Base-by-base conservation (phyloP, 2,113 vertebrate genomes). In the Psophia crepitans region DNA sequence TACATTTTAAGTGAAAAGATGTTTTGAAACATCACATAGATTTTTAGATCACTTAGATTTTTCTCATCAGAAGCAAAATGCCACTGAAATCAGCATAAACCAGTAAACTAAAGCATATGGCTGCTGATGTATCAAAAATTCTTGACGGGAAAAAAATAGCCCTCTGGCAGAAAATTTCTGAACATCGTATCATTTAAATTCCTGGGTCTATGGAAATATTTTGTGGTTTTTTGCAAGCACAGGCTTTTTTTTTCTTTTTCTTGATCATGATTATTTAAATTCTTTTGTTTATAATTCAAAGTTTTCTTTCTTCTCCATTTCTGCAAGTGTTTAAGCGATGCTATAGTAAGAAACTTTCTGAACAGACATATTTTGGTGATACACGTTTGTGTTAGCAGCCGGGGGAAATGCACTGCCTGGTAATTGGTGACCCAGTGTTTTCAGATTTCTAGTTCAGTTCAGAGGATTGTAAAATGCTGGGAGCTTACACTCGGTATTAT, bases 11-110 rank as follows among this genome's bases (percentile, higher is more conserved):
- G 20, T 51, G 54, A 86, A 90, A 95, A 74, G 28, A 61, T 7
- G 1, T 86, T 90, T 86, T 84, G 76, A 90, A 83, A 74, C 54
- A 66, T 89, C 76, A 87, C 73, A 74, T 23, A 30, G 89, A 46
- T 87, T 96, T 88, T 93, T 84, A 86, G 51, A 64, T 79, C 48
- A 35, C 77, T 79, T 91, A 17, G 60, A 71, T 87, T 91, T 94
- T 91, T 75, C 66, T 90, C 27, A 51, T 87, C 70, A 79, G 66
- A 85, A 69, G 49, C 9, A 61, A 91, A 97, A 90, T 84, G 84
- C 66, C 69, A 58, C 54, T 13, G 9, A 78, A 93, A 93, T 93
- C 53, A 87, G 54, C 54, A 81, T 64, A 93, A 93, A 46, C 41
- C 53, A 75, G 74, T 87, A 57, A 94, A 71, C 48, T 56, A 64